phyloP scores from a whole-genome alignment of 1,140 invertebrate species.

The Globodera rostochiensis region DNA sequence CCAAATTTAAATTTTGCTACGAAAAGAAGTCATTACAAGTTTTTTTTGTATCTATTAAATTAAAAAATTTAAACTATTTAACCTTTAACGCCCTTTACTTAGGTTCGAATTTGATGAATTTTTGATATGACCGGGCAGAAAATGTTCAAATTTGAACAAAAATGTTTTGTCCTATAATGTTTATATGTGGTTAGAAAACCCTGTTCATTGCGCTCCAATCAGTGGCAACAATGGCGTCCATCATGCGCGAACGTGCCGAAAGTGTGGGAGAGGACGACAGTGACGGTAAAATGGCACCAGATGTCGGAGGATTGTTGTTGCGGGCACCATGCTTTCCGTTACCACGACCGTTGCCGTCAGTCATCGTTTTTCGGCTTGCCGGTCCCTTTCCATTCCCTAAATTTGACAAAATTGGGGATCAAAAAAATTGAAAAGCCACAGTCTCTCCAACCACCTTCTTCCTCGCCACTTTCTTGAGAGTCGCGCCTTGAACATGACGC shows the following conservation, averaged over 20 bases:
- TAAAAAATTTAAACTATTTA: background rate
- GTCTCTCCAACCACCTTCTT: conserved; percentile 21
- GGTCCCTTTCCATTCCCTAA: background rate
- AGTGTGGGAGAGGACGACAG: background rate
- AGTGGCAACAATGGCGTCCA: background rate
- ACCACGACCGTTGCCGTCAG: background rate
- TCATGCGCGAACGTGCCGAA: conserved; percentile 7
- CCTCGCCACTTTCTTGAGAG: conserved; percentile 67
- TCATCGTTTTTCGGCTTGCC: conserved; percentile 14
- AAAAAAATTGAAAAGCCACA: no score
- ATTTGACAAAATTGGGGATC: no score
- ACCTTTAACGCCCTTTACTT: background rate
- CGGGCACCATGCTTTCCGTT: background rate
- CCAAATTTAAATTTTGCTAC: no score
- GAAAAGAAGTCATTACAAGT: background rate
- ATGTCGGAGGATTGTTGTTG: background rate
- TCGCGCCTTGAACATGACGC: conserved; percentile 40
- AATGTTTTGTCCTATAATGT: background rate
- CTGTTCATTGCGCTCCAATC: background rate
- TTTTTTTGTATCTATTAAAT: background rate
- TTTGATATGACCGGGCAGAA: no score
- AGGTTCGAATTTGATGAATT: background rate
- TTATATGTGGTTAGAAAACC: background rate
- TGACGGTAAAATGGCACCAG: no score
- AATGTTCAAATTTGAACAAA: no score